Evolutionary conservation across 1,140 invertebrate genomes (phyloP), one percentile per base, ranked within the genome.

Genomic region (Campoletis sonorensis): DNA sequence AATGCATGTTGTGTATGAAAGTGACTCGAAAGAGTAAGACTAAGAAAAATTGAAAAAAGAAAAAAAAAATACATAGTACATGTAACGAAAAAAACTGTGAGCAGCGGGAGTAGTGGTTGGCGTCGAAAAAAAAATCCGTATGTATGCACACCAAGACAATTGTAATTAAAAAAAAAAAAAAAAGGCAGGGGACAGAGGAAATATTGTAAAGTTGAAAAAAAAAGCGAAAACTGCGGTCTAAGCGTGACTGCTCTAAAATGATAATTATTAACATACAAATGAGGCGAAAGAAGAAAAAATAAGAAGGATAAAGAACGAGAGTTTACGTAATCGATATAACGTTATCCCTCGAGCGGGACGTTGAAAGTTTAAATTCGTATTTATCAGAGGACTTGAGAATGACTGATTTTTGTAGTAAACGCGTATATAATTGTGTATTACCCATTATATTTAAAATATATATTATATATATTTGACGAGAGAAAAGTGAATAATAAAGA

Each of bases 341-440:
- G 54, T 79, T 64, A 45, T 68, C 26, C 30, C 61, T 64, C 13
- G 58, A 23, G 33, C 18, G 58, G n/a, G 13, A 33, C 51, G 51
- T 58, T 79, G 61, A 68, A 68, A 67, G 27, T 49, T 79, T 68
- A 61, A 33, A 67, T 79, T 67, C 15, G 54, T 79, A 40, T 49
- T 45, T 49, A 45, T 13, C n/a, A 30, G 64, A 68, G 61, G 40
- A 68, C 67, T 51, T 37, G 54, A 79, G 77, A 79, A 79, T 79
- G 77, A 68, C 77, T 79, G 77, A 79, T 79, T 68, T 79, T 79
- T 79, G 54, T 79, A 79, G 71, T 73, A n/a, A 58, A 73, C 11
- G 37, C 33, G 71, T 45, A 33, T 79, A 68, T 68, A 21, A 49
- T 58, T 45, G 23, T 78, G 61, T 58, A 58, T 58, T n/a, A 58